Conservation (phyloP, 2,888 invertebrate species). For the Stenurella melanura region DNA sequence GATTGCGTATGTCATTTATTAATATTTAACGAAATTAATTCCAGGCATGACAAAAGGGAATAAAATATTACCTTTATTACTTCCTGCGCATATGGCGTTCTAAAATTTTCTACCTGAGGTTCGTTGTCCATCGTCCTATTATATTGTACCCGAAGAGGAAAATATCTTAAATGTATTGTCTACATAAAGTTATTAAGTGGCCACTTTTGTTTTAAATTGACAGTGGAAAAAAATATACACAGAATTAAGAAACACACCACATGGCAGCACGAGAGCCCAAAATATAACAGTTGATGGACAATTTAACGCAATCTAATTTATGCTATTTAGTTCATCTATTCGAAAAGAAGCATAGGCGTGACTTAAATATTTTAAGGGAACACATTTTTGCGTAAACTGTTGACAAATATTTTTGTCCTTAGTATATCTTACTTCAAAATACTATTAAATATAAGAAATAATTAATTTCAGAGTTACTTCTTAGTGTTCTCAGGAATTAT, state of each 20-base stretch:
- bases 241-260: conserved; percentile 45
- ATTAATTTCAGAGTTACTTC: no score
- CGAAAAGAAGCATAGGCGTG: conserved; percentile 7
- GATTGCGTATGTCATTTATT: conserved; percentile 72
- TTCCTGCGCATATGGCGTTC: conserved; percentile 70
- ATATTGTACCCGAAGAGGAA: conserved; percentile 54
- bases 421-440: no score
- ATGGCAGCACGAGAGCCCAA: conserved; percentile 40
- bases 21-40: conserved; percentile 72
- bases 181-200: conserved; percentile 57
- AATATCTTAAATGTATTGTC: conserved; percentile 39
- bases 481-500: no score
- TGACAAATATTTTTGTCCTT: no score
- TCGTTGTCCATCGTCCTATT: conserved; percentile 45
- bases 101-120: conserved; percentile 67
- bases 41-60: conserved; percentile 68
- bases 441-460: no score
- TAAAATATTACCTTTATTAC: conserved; percentile 68
- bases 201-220: conserved; percentile 50
- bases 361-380: not conserved
- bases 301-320: conserved; percentile 42
- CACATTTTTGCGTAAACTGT: not conserved
- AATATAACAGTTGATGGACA: conserved; percentile 50
- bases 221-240: conserved; percentile 47
- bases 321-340: conserved; percentile 17